phyloP scores from a whole-genome alignment of 2,113 vertebrate species.

The Xyrauchen texanus region DNA sequence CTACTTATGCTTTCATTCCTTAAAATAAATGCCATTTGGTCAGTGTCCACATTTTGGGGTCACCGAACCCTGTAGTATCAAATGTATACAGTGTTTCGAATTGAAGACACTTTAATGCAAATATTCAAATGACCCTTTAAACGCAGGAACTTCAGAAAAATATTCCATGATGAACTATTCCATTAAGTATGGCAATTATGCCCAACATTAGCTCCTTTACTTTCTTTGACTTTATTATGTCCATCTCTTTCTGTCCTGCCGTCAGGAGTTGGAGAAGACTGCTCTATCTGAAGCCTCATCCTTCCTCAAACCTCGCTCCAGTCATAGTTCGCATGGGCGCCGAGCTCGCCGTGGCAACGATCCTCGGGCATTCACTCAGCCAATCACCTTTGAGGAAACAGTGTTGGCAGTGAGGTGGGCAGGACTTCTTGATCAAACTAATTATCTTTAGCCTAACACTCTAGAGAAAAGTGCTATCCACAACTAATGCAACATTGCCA shows the following conservation, averaged over 20 bases:
- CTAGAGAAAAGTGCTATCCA: too few species aligned
- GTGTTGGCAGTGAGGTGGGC: slow-evolving; percentile 68
- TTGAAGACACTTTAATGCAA: too few species aligned
- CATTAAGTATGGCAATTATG: background rate
- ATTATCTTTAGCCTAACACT: too few species aligned
- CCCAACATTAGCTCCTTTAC: background rate
- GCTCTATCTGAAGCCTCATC: slow-evolving; percentile 62
- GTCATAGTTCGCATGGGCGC: slow-evolving; percentile 59
- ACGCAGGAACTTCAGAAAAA: too few species aligned
- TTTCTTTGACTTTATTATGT: background rate
- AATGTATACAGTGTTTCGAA: too few species aligned
- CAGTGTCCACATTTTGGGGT: too few species aligned
- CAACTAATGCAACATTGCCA: too few species aligned
- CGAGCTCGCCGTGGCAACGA: slow-evolving; percentile 66
- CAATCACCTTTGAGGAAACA: slow-evolving; percentile 73
- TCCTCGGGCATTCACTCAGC: slow-evolving; percentile 73
- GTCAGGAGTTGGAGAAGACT: slow-evolving; percentile 76
- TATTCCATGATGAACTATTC: too few species aligned
- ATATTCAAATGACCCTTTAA: too few species aligned
- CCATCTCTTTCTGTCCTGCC: background rate
- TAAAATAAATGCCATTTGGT: too few species aligned
- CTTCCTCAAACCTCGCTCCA: slow-evolving; percentile 70
- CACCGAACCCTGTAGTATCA: too few species aligned
- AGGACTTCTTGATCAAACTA: background rate
- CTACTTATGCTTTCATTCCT: too few species aligned